phyloP scores from a whole-genome alignment of 2,797 vertebrate genomes.

The Falco berigora region DNA sequence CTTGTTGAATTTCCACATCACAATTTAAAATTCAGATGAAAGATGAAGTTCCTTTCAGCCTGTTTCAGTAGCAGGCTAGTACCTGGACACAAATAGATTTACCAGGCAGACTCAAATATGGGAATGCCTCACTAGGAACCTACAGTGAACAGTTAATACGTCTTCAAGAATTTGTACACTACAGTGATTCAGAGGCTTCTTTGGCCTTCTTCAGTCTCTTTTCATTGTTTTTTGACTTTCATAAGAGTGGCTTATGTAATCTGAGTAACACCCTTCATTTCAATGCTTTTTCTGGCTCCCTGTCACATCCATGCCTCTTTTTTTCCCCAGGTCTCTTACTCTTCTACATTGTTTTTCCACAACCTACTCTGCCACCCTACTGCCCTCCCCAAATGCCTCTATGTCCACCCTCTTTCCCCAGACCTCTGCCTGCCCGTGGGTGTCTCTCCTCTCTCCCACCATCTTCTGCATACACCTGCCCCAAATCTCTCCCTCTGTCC shows the following conservation, averaged over 20 bases:
- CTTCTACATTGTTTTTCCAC: neutral
- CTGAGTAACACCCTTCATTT: neutral
- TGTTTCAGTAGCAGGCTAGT: neutral
- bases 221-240: neutral
- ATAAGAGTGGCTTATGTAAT: neutral
- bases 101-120: neutral
- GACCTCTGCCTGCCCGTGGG: accelerated
- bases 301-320: neutral
- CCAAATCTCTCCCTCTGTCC: neutral
- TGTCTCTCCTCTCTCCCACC: neutral
- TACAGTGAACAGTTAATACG: neutral
- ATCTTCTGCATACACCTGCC: neutral
- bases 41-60: neutral
- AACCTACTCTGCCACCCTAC: neutral
- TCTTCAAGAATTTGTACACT: neutral
- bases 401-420: neutral
- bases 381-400: neutral
- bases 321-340: neutral
- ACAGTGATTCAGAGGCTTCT: neutral
- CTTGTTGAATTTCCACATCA: neutral
- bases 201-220: neutral
- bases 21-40: constrained; percentile 5
- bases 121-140: neutral
- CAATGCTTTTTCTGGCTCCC: neutral
- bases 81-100: neutral